Evolutionary conservation across 2,113 vertebrate genomes (phyloP).

Genomic region (Hypomesus transpacificus): DNA sequence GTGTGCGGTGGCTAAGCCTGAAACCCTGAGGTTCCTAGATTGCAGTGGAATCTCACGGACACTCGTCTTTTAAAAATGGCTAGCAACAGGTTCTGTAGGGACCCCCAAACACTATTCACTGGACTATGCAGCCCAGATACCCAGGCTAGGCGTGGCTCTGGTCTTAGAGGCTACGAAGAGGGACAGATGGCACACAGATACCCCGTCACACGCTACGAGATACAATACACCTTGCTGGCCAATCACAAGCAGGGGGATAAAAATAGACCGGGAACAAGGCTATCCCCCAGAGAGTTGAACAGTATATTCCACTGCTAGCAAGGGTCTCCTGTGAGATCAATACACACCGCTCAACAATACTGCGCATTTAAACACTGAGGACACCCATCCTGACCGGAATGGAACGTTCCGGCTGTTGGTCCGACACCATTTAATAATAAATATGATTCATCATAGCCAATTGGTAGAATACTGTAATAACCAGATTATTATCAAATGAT

Average conservation of each 20-base stretch:
- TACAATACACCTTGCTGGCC: conserved; percentile 53
- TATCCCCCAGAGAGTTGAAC: conserved; percentile 56
- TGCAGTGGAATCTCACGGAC: too few relatives aligned
- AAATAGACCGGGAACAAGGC: conserved; percentile 61
- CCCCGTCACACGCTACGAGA: conserved; percentile 64
- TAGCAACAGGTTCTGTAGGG: too few relatives aligned
- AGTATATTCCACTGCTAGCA: conserved; percentile 45
- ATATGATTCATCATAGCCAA: too few relatives aligned
- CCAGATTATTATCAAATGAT: too few relatives aligned
- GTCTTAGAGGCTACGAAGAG: conserved; percentile 52
- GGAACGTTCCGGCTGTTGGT: too few relatives aligned
- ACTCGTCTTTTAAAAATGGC: too few relatives aligned
- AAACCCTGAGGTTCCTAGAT: background rate
- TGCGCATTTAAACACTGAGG: background rate
- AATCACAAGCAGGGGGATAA: conserved; percentile 60
- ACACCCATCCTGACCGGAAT: too few relatives aligned
- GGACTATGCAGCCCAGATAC: conserved; percentile 21
- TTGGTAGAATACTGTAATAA: too few relatives aligned
- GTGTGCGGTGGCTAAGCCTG: background rate
- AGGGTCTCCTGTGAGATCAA: conserved; percentile 43
- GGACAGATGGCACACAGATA: conserved; percentile 71
- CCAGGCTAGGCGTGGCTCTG: conserved; percentile 49
- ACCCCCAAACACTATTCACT: too few relatives aligned
- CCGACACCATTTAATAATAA: too few relatives aligned
- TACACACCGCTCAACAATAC: background rate